phyloP scores from a whole-genome alignment of 2,113 vertebrate species.

The Actinemys pallida region DNA sequence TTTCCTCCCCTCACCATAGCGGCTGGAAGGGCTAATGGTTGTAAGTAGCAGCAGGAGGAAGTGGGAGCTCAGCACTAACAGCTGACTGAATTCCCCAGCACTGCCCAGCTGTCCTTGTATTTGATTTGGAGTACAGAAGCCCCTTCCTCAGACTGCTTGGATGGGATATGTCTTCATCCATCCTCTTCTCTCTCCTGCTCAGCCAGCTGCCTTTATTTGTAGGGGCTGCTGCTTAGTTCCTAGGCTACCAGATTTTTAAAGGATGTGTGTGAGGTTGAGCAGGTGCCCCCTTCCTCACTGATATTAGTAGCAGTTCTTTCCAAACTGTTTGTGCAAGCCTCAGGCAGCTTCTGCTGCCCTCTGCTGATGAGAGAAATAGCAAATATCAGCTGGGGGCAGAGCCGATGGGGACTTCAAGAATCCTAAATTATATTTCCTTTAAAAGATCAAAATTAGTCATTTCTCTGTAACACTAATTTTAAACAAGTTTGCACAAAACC shows the following conservation, averaged over 20 bases:
- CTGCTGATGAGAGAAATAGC: neutral
- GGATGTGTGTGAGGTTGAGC: neutral
- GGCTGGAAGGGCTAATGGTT: neutral
- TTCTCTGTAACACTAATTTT: neutral
- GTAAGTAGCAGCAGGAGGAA: neutral
- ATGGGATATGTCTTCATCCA: neutral
- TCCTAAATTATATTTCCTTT: neutral
- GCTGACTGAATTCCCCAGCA: neutral
- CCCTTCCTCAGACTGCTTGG: neutral
- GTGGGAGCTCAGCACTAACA: neutral
- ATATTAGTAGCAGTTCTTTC: neutral
- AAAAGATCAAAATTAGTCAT: neutral
- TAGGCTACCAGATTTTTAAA: neutral
- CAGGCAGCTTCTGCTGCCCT: neutral
- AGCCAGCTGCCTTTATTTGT: neutral
- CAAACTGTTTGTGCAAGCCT: neutral
- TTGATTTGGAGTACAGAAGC: neutral
- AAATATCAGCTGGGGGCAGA: neutral
- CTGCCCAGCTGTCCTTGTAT: neutral
- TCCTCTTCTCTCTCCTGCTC: neutral
- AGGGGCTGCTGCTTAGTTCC: neutral
- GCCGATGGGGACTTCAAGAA: neutral
- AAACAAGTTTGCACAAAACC: neutral
- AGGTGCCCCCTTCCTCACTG: neutral
- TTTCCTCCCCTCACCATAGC: neutral